Evolutionary conservation across 2,888 invertebrate species (phyloP), one percentile per base, ranked within the genome.

Genomic region (Drosophila lutescens): DNA sequence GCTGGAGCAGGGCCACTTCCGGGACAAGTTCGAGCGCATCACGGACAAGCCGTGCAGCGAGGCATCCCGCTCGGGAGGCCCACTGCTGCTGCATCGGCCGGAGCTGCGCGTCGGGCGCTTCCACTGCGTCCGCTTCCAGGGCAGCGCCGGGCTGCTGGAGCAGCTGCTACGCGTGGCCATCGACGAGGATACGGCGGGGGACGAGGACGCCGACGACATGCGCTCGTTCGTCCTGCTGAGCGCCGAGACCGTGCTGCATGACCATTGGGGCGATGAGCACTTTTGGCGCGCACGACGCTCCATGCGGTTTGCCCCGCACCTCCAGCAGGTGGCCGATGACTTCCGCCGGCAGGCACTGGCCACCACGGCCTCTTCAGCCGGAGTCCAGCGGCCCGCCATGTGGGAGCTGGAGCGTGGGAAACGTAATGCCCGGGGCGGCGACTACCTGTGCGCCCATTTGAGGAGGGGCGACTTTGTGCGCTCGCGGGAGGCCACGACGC

Each of bases 231-330:
- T 88, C 1, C 65, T 91, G 40, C 75, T 90, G 36, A 96, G 96
- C 90, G 97, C 96, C 13, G 98, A 98, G 93, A 96, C 97, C 63
- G 95, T 97, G 2, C 91, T 98, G 23, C 98, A 98, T 90, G 96
- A 98, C 85, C 93, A 93, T n/a, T 99, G 97, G 92, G 98, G 98
- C 0, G 95, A 95, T 46, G 93, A 93, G 59, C 92, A 94, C 30
- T 99, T 97, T 91, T 99, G 99, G 99, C 93, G 93, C 78, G 97
- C 96, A 20, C 93, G 97, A 69, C 94, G 97, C 79, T 99, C 99
- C 86, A 98, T 99, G 97, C 94, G 97, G 79, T 99, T 98, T 91
- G 95, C 96, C 65, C 93, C 93, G 53, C 91, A 94, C 15, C 93
- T 99, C 0, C 90, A 94, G 10, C 78, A 93, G 50, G 93, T 95